Conservation (phyloP, 2,888 invertebrate species). For the Callyntrura guangdongensis region DNA sequence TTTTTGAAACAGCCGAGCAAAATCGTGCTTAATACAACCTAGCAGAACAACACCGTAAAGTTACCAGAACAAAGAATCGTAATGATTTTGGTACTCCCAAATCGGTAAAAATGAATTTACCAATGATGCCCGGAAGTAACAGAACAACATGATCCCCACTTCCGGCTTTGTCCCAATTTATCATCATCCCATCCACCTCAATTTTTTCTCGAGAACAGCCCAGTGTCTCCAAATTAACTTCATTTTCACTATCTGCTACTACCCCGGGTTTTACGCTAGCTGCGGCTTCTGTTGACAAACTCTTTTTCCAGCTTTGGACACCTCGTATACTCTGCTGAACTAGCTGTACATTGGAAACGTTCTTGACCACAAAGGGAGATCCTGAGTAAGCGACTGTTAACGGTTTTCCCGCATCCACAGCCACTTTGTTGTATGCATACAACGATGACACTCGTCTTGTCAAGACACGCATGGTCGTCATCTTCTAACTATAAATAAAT, state of each 20-base stretch:
- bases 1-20: constrained; percentile 85
- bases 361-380: not conserved
- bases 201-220: constrained; percentile 87
- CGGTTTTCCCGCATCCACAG: not conserved
- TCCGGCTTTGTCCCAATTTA: constrained; percentile 88
- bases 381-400: not conserved
- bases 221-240: constrained; percentile 64
- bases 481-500: not conserved
- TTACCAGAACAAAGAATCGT: constrained; percentile 2
- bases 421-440: not conserved
- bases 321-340: not conserved
- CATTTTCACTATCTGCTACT: constrained; percentile 20
- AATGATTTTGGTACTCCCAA: not conserved
- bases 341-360: not conserved
- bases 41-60: not conserved
- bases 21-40: constrained; percentile 82
- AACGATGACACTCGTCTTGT: constrained; percentile 30
- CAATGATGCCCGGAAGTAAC: constrained; percentile 93
- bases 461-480: constrained; percentile 55
- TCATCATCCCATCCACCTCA: constrained; percentile 88
- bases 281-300: constrained; percentile 46
- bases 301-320: constrained; percentile 52
- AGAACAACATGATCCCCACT: constrained; percentile 87
- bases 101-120: constrained; percentile 85
- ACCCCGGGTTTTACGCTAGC: constrained; percentile 23